phyloP scores from a whole-genome alignment of 2,797 vertebrate species.

The Liasis olivaceus region DNA sequence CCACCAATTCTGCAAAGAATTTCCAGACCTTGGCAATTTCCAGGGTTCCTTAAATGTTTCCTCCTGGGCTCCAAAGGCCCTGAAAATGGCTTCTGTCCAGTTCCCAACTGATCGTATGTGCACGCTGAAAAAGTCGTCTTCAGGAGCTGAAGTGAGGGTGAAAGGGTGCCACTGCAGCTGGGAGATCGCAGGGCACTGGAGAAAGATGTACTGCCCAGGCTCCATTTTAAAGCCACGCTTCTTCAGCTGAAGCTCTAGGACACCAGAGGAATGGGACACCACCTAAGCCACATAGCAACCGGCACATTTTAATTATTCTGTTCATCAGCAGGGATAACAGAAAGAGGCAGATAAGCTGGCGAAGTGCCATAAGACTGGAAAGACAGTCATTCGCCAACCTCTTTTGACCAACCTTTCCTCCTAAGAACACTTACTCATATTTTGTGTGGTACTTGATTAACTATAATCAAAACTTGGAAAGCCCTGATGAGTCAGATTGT shows the following conservation, averaged over 20 bases:
- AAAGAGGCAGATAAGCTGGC: background rate
- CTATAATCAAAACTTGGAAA: background rate
- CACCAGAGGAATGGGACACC: slow-evolving; percentile 73
- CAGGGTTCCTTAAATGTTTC: slow-evolving; percentile 54
- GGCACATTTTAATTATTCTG: background rate
- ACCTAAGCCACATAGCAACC: slow-evolving; percentile 65
- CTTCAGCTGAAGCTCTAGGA: slow-evolving; percentile 80
- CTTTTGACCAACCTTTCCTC: background rate
- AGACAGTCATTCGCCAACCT: background rate
- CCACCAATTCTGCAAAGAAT: background rate
- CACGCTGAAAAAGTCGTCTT: slow-evolving; percentile 79
- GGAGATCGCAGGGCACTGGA: slow-evolving; percentile 78
- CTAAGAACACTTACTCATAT: background rate
- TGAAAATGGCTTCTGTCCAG: slow-evolving; percentile 76
- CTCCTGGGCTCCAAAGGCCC: slow-evolving; percentile 66
- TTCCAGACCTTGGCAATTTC: slow-evolving; percentile 75
- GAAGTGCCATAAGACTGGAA: background rate
- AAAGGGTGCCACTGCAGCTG: slow-evolving; percentile 80
- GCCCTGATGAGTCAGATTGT: background rate
- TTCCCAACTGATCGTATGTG: slow-evolving; percentile 74
- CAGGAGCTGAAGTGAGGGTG: slow-evolving; percentile 79
- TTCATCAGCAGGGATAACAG: background rate
- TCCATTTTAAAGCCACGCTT: slow-evolving; percentile 76
- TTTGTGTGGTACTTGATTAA: background rate
- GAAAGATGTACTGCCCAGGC: slow-evolving; percentile 77